Conservation (phyloP, 2,113 vertebrate genomes). For the Melanocharis versteri region DNA sequence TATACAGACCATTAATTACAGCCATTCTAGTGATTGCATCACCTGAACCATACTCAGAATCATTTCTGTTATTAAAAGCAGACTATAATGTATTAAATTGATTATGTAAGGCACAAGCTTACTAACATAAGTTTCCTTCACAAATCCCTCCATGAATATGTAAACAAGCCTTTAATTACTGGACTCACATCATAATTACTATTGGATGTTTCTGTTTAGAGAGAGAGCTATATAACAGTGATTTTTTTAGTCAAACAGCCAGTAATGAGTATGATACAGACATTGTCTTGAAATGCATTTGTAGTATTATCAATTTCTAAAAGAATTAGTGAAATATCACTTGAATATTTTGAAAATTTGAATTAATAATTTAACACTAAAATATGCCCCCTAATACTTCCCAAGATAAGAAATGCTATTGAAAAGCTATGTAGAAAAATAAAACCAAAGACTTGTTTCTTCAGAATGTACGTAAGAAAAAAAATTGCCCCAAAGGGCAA, state of each 20-base stretch:
- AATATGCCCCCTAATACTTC: neutral
- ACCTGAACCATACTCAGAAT: neutral
- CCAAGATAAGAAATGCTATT: neutral
- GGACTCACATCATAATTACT: neutral
- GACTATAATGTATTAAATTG: neutral
- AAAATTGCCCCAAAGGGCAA: neutral
- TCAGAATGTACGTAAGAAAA: neutral
- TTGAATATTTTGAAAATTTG: neutral
- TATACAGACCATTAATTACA: neutral
- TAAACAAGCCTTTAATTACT: slow-evolving; percentile 11
- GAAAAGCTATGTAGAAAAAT: neutral
- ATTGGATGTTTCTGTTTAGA: neutral
- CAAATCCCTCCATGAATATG: neutral
- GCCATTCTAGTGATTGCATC: neutral
- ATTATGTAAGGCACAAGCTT: neutral
- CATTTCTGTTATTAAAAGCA: slow-evolving; percentile 11
- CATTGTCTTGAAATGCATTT: neutral
- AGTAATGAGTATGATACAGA: neutral
- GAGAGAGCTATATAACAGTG: neutral
- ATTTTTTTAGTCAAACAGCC: neutral
- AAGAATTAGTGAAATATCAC: neutral
- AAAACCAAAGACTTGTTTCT: neutral
- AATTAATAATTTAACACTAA: neutral
- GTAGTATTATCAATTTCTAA: neutral
- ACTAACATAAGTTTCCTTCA: neutral